A percentile compares a stretch with the other conserved stretches of the same genome.
These are phyloP conservation scores for Synchiropus splendidus DNA, from an alignment of 2,113 vertebrate genomes.

Conservation along the genomic window DNA sequence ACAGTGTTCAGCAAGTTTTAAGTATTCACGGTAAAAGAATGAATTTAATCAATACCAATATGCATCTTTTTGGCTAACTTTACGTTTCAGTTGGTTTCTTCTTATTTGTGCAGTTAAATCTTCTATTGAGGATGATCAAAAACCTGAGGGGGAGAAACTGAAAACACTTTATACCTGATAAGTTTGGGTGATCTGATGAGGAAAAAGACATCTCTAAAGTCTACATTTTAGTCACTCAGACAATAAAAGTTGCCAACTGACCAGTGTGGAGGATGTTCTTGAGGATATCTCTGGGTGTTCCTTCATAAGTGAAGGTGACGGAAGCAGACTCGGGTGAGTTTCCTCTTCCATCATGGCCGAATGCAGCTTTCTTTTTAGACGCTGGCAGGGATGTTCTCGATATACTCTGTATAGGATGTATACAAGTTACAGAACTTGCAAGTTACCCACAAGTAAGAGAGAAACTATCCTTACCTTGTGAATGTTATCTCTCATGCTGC, in stretches of 20 bases:
- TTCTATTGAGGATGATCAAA: too few species aligned
- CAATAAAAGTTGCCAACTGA: neutral
- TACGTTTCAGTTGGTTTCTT: too few species aligned
- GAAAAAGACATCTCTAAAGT: too few species aligned
- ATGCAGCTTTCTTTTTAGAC: constrained; percentile 13
- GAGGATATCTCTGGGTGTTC: constrained; percentile 62
- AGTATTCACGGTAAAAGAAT: too few species aligned
- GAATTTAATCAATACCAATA: too few species aligned
- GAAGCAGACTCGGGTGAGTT: constrained; percentile 10
- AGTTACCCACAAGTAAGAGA: neutral
- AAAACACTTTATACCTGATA: too few species aligned
- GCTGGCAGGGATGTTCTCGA: constrained; percentile 25
- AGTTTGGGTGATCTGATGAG: too few species aligned
- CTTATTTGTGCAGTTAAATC: too few species aligned
- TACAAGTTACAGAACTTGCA: neutral
- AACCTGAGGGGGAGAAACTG: too few species aligned
- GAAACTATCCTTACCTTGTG: constrained; percentile 38
- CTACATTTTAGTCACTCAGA: too few species aligned
- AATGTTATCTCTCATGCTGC: constrained; percentile 49
- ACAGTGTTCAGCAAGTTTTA: too few species aligned
- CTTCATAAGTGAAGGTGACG: constrained; percentile 31
- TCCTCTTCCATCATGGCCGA: neutral
- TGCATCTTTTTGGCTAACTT: too few species aligned
- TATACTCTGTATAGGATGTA: constrained; percentile 40
- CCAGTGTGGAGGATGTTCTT: constrained; percentile 60